Conservation (phyloP, 1,140 invertebrate genomes). For the Agraylea sexmaculata region DNA sequence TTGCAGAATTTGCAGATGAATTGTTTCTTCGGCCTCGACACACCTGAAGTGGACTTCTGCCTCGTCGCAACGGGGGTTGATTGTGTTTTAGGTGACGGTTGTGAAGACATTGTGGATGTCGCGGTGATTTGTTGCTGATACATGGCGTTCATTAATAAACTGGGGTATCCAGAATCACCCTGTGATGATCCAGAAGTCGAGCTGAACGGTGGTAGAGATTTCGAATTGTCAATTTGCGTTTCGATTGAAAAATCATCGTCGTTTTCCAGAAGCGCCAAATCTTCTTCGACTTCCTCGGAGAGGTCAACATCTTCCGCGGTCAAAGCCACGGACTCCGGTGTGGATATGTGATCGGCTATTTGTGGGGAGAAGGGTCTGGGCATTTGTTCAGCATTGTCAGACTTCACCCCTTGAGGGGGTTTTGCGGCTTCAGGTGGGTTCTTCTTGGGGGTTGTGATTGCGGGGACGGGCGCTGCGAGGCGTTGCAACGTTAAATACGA, state of each 20-base stretch:
- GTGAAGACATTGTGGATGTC: constrained; percentile 31
- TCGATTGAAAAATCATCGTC: constrained; percentile 43
- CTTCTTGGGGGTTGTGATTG: constrained; percentile 23
- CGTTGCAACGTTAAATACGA: constrained; percentile 70
- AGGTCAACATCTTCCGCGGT: constrained; percentile 45
- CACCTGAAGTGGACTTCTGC: constrained; percentile 42
- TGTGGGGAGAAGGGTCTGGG: constrained; percentile 32
- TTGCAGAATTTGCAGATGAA: constrained; percentile 98
- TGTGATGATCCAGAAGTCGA: constrained; percentile 40
- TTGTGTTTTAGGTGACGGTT: constrained; percentile 27
- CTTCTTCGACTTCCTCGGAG: constrained; percentile 49
- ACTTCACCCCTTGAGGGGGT: constrained; percentile 44
- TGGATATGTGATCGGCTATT: constrained; percentile 35
- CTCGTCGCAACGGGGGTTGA: constrained; percentile 42
- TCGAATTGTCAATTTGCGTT: constrained; percentile 34
- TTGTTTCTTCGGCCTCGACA: constrained; percentile 81
- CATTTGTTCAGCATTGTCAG: constrained; percentile 36
- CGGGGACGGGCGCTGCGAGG: constrained; percentile 41
- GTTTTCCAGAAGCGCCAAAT: constrained; percentile 44
- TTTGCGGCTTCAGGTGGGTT: constrained; percentile 36
- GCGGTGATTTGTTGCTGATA: constrained; percentile 43
- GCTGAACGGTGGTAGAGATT: constrained; percentile 31
- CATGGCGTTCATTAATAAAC: constrained; percentile 46
- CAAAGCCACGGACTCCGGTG: constrained; percentile 34
- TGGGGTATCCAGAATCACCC: constrained; percentile 45